These are phyloP conservation scores for Styela clava DNA, from an alignment of 23 tunicate genomes.

Conservation along the genomic window DNA sequence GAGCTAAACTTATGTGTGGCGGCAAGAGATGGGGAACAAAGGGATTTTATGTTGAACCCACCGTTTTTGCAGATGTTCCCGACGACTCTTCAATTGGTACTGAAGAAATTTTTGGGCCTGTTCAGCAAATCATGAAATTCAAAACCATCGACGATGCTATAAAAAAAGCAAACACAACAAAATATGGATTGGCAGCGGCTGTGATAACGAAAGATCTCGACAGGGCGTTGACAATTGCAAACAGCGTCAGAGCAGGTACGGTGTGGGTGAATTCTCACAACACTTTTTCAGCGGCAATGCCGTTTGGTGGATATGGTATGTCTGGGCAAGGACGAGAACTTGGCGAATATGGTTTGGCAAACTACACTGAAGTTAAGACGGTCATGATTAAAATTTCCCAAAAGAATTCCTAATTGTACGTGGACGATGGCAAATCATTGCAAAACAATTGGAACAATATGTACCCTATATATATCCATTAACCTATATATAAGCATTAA, in stretches of 20 bases:
- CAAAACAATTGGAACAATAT: too few relatives aligned
- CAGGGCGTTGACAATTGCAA: conserved; percentile 68
- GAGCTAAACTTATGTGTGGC: conserved; percentile 95
- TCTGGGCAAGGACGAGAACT: conserved; percentile 90
- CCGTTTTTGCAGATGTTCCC: conserved; percentile 88
- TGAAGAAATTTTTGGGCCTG: conserved; percentile 99
- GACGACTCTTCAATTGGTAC: conserved; percentile 92
- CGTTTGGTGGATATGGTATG: conserved; percentile 99
- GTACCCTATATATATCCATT: too few relatives aligned
- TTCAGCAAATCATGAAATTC: conserved; percentile 96
- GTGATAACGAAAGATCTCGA: conserved; percentile 71
- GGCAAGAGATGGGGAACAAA: conserved; percentile 75
- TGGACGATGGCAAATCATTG: not conserved
- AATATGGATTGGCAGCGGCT: conserved; percentile 92
- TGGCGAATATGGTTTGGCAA: conserved; percentile 67
- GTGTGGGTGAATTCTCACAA: conserved; percentile 88
- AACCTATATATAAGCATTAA: too few relatives aligned
- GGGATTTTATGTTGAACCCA: conserved; percentile 96
- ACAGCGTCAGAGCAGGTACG: conserved; percentile 80
- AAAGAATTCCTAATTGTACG: conserved; percentile 34
- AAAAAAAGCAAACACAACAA: conserved; percentile 69
- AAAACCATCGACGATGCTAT: conserved; percentile 89
- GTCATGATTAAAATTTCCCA: conserved; percentile 42
- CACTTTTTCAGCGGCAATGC: conserved; percentile 66
- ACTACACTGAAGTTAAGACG: conserved; percentile 83